phyloP scores from a whole-genome alignment of 2,888 invertebrate species.

The Pachycephus smyrnensis region DNA sequence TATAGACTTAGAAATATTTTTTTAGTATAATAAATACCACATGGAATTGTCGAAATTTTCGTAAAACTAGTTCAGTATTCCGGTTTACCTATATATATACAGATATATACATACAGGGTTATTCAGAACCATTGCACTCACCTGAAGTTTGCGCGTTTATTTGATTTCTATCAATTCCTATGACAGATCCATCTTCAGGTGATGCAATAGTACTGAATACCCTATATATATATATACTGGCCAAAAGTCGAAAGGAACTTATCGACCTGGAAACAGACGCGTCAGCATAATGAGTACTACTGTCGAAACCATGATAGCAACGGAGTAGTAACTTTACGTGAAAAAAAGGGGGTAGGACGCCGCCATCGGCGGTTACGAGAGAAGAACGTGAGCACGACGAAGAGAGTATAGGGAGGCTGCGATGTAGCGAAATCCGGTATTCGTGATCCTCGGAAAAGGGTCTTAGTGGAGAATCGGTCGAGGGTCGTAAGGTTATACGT shows the following conservation, averaged over 20 bases:
- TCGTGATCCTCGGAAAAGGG: neutral
- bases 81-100: too few species aligned
- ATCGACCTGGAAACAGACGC: slow-evolving; percentile 16
- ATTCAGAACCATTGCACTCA: too few species aligned
- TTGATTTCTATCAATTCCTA: too few species aligned
- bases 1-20: too few species aligned
- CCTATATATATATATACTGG: too few species aligned
- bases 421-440: neutral
- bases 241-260: slow-evolving; percentile 6
- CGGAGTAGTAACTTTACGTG: neutral
- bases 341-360: neutral
- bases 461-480: neutral
- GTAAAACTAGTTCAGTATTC: too few species aligned
- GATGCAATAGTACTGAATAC: too few species aligned
- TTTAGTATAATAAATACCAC: neutral
- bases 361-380: neutral
- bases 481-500: neutral
- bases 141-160: too few species aligned
- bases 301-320: slow-evolving; percentile 9
- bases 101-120: too few species aligned
- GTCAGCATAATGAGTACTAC: slow-evolving; percentile 15
- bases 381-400: neutral
- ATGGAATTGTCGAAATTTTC: neutral
- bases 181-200: too few species aligned
- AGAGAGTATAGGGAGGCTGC: neutral